A percentile compares a stretch with the other conserved stretches of the same genome.
These are phyloP conservation scores for Larimichthys polyactis DNA, from an alignment of 2,113 vertebrate species.

Conservation along the genomic window DNA sequence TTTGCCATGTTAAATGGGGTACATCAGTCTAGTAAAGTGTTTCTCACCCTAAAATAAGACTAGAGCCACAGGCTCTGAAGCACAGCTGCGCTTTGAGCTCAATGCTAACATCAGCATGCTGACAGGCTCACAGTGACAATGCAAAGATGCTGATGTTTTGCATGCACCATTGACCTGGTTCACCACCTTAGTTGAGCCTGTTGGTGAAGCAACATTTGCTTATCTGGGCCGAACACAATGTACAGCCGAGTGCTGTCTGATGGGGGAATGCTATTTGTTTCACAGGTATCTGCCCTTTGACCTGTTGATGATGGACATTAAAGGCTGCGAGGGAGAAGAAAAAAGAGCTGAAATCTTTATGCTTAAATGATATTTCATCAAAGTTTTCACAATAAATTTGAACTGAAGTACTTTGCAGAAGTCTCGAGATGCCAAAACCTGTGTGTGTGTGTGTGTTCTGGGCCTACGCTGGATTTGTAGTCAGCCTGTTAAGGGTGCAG, in stretches of 20 bases:
- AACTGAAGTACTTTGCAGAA: constrained; percentile 7
- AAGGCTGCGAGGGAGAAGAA: neutral
- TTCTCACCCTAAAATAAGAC: neutral
- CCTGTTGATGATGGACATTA: too few relatives aligned
- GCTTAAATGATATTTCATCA: neutral
- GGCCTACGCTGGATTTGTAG: constrained; percentile 57
- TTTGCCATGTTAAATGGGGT: too few relatives aligned
- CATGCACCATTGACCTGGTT: neutral
- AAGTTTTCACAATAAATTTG: neutral
- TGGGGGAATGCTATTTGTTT: neutral
- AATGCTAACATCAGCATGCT: constrained; percentile 5
- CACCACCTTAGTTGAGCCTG: neutral
- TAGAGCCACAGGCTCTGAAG: neutral
- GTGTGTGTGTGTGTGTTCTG: constrained; percentile 27
- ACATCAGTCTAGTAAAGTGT: too few relatives aligned
- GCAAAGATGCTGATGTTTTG: neutral
- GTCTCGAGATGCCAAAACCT: constrained; percentile 30
- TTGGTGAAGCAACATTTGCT: neutral
- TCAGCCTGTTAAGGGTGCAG: constrained; percentile 68
- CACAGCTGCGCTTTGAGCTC: neutral
- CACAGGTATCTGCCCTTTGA: neutral
- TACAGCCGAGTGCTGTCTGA: neutral
- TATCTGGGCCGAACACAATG: neutral
- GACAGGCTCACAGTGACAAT: neutral
- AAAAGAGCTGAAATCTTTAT: neutral